These are phyloP conservation scores for Parasteatoda tepidariorum DNA, from an alignment of 1,140 invertebrate species.

Conservation along the genomic window DNA sequence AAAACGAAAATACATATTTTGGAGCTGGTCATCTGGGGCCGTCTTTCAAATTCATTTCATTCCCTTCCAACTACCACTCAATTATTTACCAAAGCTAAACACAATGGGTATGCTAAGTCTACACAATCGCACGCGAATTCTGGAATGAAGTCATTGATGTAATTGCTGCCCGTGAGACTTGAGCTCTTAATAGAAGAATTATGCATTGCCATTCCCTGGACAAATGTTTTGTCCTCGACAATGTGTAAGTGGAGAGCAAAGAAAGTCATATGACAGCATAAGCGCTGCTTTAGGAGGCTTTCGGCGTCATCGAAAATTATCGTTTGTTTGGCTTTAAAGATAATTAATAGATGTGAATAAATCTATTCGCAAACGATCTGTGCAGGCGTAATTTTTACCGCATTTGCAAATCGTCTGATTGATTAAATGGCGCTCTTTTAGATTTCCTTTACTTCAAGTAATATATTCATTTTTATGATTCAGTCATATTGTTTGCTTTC, in stretches of 20 bases:
- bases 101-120: constrained; percentile 16
- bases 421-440: too few relatives aligned
- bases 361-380: neutral
- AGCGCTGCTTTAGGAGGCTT: neutral
- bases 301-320: neutral
- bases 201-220: neutral
- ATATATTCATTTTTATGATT: too few relatives aligned
- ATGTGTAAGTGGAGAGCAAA: too few relatives aligned
- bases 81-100: constrained; percentile 37
- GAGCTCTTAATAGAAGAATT: constrained; percentile 48
- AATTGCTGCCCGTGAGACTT: neutral
- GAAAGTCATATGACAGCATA: neutral
- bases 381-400: too few relatives aligned
- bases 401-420: too few relatives aligned
- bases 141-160: constrained; percentile 45
- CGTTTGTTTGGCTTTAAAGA: neutral
- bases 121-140: constrained; percentile 29
- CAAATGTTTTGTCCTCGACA: constrained; percentile 23
- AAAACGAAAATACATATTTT: too few relatives aligned
- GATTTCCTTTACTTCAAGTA: too few relatives aligned
- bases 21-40: too few relatives aligned
- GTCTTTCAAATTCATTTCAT: too few relatives aligned
- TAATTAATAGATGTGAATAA: neutral
- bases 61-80: constrained; percentile 8
- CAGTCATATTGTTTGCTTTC: too few relatives aligned